These are phyloP conservation scores for Emydura subglobosa DNA, from an alignment of 2,113 vertebrate genomes.

Conservation along the genomic window DNA sequence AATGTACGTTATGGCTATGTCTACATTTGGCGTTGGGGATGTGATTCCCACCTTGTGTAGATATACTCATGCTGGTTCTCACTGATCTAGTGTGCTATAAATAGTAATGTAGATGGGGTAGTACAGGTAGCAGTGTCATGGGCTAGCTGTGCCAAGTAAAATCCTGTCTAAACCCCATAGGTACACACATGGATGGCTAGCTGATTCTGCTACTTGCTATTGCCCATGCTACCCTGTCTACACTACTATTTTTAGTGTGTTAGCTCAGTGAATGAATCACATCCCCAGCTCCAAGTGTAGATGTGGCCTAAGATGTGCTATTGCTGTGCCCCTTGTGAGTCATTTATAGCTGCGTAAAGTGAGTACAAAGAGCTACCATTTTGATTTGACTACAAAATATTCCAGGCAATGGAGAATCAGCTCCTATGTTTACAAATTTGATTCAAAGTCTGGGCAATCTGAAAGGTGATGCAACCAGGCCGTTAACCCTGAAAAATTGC, in stretches of 20 bases:
- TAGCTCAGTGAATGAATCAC: background rate
- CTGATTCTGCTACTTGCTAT: background rate
- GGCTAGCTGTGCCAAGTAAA: background rate
- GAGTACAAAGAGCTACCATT: background rate
- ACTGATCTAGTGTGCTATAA: background rate
- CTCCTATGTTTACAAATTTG: background rate
- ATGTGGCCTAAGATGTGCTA: background rate
- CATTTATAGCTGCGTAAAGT: background rate
- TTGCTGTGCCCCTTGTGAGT: background rate
- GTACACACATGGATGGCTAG: background rate
- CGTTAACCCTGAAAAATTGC: background rate
- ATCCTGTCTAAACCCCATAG: background rate
- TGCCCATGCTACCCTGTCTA: background rate
- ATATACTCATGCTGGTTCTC: background rate
- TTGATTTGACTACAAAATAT: background rate
- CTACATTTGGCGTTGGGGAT: background rate
- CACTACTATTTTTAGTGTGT: background rate
- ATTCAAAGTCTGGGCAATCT: background rate
- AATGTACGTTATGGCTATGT: rapidly evolving
- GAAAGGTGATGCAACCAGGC: background rate
- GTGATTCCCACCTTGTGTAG: background rate
- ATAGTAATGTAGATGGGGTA: background rate
- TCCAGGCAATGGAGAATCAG: background rate
- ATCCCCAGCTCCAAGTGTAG: background rate
- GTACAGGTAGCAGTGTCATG: background rate